Percentiles rank a stretch among this genome's conserved stretches.
Conservation (phyloP, 1,140 invertebrate genomes). For the Lepidurus couesii region DNA sequence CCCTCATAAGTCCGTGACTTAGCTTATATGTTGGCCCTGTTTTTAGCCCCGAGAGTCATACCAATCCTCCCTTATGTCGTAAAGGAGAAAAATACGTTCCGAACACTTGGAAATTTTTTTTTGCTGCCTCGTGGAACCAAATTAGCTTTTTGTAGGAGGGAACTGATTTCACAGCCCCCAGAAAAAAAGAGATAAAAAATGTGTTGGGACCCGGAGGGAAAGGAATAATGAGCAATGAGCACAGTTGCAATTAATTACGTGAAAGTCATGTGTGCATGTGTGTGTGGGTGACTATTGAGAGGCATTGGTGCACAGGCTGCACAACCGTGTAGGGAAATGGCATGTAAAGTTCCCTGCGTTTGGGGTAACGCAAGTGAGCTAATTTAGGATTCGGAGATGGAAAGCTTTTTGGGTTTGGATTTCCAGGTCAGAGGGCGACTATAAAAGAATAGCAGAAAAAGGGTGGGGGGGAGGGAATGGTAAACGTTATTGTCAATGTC, state of each 20-base stretch:
- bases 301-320: constrained; percentile 20
- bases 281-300: constrained; percentile 16
- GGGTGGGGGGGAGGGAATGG: background rate
- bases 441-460: background rate
- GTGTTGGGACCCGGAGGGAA: background rate
- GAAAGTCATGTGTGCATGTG: constrained; percentile 1
- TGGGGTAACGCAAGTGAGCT: constrained; percentile 7
- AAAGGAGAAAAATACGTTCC: background rate
- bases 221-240: background rate
- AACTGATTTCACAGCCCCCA: background rate
- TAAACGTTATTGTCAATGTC: constrained; percentile 19
- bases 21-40: background rate
- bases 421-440: constrained; percentile 17
- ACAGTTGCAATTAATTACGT: constrained; percentile 16
- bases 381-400: background rate
- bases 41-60: no score
- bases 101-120: background rate
- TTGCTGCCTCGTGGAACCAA: background rate
- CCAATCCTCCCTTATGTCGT: background rate
- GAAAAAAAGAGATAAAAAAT: background rate
- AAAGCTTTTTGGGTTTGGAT: background rate
- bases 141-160: background rate
- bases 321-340: background rate
- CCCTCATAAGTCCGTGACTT: background rate
- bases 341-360: constrained; percentile 1